These are phyloP conservation scores for Cyanoliseus patagonus DNA, from an alignment of 2,113 vertebrate genomes.

Conservation along the genomic window DNA sequence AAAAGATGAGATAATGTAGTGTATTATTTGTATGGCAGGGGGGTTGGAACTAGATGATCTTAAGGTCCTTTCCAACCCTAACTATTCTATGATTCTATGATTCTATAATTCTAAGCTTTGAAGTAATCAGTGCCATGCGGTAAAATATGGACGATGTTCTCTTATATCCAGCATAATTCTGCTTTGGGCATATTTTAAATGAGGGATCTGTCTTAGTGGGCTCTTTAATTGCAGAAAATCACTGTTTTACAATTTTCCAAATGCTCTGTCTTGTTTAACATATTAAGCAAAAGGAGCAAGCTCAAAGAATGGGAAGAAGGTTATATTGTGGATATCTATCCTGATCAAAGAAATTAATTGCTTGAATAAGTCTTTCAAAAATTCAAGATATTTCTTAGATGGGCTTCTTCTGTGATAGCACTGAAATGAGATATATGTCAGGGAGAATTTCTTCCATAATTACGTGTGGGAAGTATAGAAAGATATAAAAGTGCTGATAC, in stretches of 20 bases:
- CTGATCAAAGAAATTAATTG: constrained; percentile 9
- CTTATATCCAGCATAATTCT: background rate
- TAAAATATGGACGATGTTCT: constrained; percentile 11
- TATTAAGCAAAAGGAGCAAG: background rate
- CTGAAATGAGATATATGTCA: background rate
- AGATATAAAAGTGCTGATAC: background rate
- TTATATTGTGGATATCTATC: background rate
- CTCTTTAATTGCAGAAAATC: constrained; percentile 39
- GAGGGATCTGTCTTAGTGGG: constrained; percentile 4
- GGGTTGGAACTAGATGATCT: too few relatives aligned
- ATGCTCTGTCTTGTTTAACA: constrained; percentile 10
- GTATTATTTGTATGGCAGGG: background rate
- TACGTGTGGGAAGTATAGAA: background rate
- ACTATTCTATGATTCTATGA: too few relatives aligned
- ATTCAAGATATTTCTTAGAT: background rate
- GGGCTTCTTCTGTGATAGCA: background rate
- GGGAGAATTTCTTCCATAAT: background rate
- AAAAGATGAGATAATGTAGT: constrained; percentile 13
- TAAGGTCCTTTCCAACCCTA: too few relatives aligned
- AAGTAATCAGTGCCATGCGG: constrained; percentile 21
- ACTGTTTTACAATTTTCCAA: background rate
- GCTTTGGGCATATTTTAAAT: constrained; percentile 44
- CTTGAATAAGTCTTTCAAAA: background rate
- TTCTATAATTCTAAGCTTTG: background rate
- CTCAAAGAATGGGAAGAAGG: background rate